Conservation (phyloP, 2,888 invertebrate species). For the Matsumyia berberina region DNA sequence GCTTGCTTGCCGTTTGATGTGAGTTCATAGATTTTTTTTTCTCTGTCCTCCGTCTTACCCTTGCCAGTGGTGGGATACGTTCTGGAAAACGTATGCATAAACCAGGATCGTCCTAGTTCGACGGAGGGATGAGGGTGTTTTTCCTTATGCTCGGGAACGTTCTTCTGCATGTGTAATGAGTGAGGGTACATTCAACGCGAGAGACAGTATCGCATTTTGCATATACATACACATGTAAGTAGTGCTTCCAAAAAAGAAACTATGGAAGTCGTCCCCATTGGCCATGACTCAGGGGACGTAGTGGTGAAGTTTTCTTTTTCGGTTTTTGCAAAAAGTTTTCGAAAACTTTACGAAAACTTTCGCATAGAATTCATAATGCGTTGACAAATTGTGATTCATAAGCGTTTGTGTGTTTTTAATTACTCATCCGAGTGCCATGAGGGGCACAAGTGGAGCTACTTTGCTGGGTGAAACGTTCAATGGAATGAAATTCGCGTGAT, state of each 20-base stretch:
- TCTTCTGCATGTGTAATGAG: conserved; percentile 45
- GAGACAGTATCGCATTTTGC: conserved; percentile 53
- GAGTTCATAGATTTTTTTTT: conserved; percentile 50
- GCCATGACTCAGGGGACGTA: neutral
- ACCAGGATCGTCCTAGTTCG: conserved; percentile 43
- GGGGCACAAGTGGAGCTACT: neutral
- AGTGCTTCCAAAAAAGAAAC: conserved; percentile 27
- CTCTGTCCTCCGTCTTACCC: neutral
- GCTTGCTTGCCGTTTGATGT: conserved; percentile 46
- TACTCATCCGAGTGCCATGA: conserved; percentile 29
- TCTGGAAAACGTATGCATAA: conserved; percentile 60
- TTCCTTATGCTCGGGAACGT: conserved; percentile 35
- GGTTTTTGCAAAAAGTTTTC: conserved; percentile 18
- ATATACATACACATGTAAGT: conserved; percentile 33
- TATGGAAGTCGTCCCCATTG: neutral
- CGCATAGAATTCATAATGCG: conserved; percentile 51
- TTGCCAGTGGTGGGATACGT: neutral
- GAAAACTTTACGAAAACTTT: conserved; percentile 45
- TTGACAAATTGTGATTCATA: conserved; percentile 66
- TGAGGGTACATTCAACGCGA: conserved; percentile 26
- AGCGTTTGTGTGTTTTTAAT: conserved; percentile 41
- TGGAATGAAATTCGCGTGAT: too few species aligned
- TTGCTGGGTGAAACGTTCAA: too few species aligned
- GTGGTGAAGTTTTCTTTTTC: conserved; percentile 19
- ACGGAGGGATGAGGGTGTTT: too few species aligned